Base-by-base conservation (phyloP, 2,797 vertebrate species). In the Macrochelys suwanniensis region DNA sequence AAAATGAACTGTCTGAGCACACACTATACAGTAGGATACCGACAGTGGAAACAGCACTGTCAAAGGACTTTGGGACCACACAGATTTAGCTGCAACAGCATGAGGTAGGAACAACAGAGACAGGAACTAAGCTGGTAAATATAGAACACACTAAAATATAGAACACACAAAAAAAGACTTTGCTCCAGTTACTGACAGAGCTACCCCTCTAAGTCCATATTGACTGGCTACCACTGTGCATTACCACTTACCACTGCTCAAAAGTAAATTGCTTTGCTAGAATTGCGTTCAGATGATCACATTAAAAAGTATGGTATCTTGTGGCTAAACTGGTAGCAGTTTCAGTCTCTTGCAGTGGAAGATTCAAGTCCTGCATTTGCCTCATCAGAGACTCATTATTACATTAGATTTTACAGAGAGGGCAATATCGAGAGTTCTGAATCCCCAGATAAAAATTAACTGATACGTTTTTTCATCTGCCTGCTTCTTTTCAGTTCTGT, bases 401-500 rank as follows among this genome's bases (percentile, higher is more conserved):
- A 54, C 31, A 54, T 80, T 76, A 61, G 77, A 83, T 80, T 37
- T 4, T 51, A 57, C 85, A 45, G 37, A 26, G 19, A 90, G 28
- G 42, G 13, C 49, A 79, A 33, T 4, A 3, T 3, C 68, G 59
- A 87, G 85, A 94, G 80, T 82, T 47, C 3, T 26, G 51, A 53
- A 6, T 59, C 21, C 15, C 54, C 51, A n/a, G 28, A 25, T 42
- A n/a, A 80, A 83, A 89, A 47, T 54, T 42, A 86, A 95, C 93
- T 45, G 37, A 85, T 80, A 92, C 50, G 37, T 71, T 89, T 71
- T 31, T 28, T 85, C 7, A 1, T 84, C 49, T 59, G 42, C 57
- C 90, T 45, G 10, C 33, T 90, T 80, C 77, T 94, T 94, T 89
- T 88, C 71, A 76, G 82, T 91, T 76, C 33, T 74, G 47, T 79